Evolutionary conservation across 1,140 invertebrate species (phyloP).

Genomic region (Alviniconcha marisindica): DNA sequence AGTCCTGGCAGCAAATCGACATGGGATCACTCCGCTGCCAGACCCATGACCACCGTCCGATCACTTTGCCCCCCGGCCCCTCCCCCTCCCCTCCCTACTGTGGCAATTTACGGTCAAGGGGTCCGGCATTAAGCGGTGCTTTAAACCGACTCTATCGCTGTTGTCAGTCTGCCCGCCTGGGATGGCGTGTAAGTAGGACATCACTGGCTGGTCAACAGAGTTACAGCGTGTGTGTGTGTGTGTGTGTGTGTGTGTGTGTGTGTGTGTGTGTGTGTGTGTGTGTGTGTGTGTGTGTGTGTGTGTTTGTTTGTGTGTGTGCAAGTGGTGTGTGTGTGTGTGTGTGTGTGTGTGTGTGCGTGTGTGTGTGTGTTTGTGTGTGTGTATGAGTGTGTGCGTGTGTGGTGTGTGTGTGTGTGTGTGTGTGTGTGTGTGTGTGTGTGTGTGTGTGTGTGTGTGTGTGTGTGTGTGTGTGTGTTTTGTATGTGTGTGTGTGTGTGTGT

Average conservation of each 20-base stretch:
- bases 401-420: neutral
- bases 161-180: neutral
- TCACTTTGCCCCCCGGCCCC: neutral
- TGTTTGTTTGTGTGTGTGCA: slow-evolving; percentile 1
- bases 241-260: neutral
- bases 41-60: neutral
- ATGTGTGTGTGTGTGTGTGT: neutral
- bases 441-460: slow-evolving; percentile 13
- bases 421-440: neutral
- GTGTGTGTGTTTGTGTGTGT: slow-evolving; percentile 9
- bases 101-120: neutral
- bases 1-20: slow-evolving; percentile 12
- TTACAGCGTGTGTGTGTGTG: neutral
- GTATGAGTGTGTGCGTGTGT: neutral
- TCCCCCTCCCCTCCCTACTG: neutral
- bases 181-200: neutral
- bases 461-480: neutral
- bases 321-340: neutral
- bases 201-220: neutral
- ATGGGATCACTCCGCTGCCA: neutral
- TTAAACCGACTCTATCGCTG: neutral
- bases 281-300: slow-evolving; percentile 22
- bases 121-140: neutral
- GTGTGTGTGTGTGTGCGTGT: neutral
- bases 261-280: slow-evolving; percentile 7